A percentile compares a stretch with the other conserved stretches of the same genome.
These are phyloP conservation scores for Thelaira solivaga DNA, from an alignment of 2,888 invertebrate genomes.

Conservation along the genomic window DNA sequence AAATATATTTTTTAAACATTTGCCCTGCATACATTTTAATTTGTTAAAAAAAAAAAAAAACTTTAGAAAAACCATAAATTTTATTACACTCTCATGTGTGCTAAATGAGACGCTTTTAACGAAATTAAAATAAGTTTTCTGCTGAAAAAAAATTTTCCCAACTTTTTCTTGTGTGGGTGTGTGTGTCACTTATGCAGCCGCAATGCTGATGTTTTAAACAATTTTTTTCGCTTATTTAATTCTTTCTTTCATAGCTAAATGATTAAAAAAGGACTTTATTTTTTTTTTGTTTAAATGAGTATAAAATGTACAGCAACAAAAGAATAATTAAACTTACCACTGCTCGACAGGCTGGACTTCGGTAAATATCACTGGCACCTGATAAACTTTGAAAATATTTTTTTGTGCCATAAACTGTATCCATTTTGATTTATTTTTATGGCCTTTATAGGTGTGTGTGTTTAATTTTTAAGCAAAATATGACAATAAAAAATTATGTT, in stretches of 20 bases:
- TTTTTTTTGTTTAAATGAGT: too few relatives aligned
- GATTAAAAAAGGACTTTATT: too few relatives aligned
- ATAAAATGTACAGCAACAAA: background rate
- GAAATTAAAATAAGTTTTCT: slow-evolving; percentile 36
- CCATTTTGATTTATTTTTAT: slow-evolving; percentile 68
- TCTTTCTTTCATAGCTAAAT: background rate
- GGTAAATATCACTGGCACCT: slow-evolving; percentile 76
- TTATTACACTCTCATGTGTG: background rate
- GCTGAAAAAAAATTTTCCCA: background rate
- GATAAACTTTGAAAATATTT: slow-evolving; percentile 77
- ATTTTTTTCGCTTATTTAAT: background rate
- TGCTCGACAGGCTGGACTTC: slow-evolving; percentile 74
- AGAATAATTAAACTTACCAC: slow-evolving; percentile 76
- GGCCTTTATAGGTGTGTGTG: too few relatives aligned
- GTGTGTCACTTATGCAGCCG: too few relatives aligned
- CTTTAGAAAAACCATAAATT: slow-evolving; percentile 38
- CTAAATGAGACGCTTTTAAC: slow-evolving; percentile 1
- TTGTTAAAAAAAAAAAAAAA: background rate
- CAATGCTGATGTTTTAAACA: too few relatives aligned
- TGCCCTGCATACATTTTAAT: too few relatives aligned
- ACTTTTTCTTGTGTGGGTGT: background rate
- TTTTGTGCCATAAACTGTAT: slow-evolving; percentile 77
- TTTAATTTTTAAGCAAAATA: background rate
- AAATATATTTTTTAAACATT: too few relatives aligned
- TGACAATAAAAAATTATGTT: too few relatives aligned